Conservation (phyloP, 2,797 vertebrate species). For the Cirrhinus molitorella region DNA sequence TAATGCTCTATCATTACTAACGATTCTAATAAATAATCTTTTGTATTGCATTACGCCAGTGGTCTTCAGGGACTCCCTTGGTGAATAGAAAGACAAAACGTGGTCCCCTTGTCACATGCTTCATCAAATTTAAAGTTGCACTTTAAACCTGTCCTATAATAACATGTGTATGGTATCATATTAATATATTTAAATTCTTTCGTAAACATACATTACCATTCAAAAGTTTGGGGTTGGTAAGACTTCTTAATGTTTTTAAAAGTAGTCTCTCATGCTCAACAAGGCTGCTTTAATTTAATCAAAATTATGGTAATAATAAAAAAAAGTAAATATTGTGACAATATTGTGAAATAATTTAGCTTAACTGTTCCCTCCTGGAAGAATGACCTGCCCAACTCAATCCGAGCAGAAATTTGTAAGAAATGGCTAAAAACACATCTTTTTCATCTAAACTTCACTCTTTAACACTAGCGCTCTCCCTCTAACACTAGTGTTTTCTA, state of each 20-base stretch:
- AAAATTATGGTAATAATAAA: no score
- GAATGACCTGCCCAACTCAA: no score
- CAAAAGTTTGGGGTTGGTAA: neutral
- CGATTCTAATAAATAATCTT: neutral
- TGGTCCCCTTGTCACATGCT: neutral
- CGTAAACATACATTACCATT: neutral
- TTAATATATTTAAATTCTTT: neutral
- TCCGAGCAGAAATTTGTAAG: no score
- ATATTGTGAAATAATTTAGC: no score
- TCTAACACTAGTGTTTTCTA: no score
- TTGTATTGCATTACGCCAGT: neutral
- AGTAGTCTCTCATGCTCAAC: neutral
- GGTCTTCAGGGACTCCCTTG: neutral
- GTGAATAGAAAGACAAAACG: neutral
- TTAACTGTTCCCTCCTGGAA: no score
- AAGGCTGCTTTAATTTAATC: neutral
- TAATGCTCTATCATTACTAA: neutral
- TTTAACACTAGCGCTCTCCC: no score
- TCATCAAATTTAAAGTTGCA: neutral
- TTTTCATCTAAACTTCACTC: no score
- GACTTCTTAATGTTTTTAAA: neutral
- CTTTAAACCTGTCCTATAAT: slow-evolving; percentile 5
- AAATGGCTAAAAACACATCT: no score
- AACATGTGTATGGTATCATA: neutral
- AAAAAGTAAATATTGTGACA: neutral